Percentiles rank a stretch among this genome's conserved stretches.
These are phyloP conservation scores for Noctua janthina DNA, from an alignment of 2,888 invertebrate species.

Conservation along the genomic window DNA sequence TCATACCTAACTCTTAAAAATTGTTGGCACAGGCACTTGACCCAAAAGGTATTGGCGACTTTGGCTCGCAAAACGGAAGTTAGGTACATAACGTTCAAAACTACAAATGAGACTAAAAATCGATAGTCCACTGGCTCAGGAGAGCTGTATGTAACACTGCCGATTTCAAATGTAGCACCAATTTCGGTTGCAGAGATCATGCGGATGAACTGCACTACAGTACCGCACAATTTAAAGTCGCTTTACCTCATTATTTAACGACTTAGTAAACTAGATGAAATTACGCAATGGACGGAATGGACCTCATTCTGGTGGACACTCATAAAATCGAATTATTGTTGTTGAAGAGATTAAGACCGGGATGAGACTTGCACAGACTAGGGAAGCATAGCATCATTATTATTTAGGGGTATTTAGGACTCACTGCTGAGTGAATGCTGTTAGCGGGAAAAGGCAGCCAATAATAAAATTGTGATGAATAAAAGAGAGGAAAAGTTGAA, in stretches of 20 bases:
- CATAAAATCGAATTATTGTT: neutral
- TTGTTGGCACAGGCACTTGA: slow-evolving; percentile 6
- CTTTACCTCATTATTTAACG: slow-evolving; percentile 12
- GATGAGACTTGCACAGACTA: neutral
- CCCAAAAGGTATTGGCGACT: slow-evolving; percentile 1
- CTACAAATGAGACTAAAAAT: slow-evolving; percentile 26
- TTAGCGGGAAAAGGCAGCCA: neutral
- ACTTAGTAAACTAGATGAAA: slow-evolving; percentile 10
- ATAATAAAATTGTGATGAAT: too few relatives aligned
- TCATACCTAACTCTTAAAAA: neutral
- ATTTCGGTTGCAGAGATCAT: slow-evolving; percentile 3
- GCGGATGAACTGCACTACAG: slow-evolving; percentile 1
- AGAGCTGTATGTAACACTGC: slow-evolving; percentile 5
- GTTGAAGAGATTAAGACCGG: neutral
- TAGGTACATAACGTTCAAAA: neutral
- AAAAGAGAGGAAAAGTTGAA: too few relatives aligned
- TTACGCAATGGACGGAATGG: neutral
- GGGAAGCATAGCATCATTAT: neutral
- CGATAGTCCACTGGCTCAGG: slow-evolving; percentile 5
- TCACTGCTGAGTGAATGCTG: neutral
- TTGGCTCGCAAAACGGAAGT: slow-evolving; percentile 1
- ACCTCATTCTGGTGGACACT: neutral
- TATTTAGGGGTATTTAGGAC: neutral
- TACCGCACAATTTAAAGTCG: neutral
- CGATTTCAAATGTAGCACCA: slow-evolving; percentile 10